Conservation (phyloP, 1,140 invertebrate genomes). For the Bilobella aurantiaca region DNA sequence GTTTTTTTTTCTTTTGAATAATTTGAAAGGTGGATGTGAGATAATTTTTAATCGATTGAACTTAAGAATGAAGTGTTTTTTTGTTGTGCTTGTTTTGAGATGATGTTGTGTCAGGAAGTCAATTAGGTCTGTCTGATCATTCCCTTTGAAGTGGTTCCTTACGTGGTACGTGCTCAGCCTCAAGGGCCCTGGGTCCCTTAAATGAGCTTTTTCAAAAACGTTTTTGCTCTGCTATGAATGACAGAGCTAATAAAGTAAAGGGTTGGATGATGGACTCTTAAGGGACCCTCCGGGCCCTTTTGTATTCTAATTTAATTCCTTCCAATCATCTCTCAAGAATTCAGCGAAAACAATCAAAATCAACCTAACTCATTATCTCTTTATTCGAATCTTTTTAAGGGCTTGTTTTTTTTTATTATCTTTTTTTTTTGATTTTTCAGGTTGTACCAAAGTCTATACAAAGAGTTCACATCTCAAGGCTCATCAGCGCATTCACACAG, state of each 20-base stretch:
- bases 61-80: not conserved
- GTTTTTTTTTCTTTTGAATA: not conserved
- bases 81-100: not conserved
- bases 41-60: not conserved
- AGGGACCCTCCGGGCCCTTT: not conserved
- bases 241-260: conserved; percentile 20
- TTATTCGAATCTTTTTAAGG: not conserved
- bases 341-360: not conserved
- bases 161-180: not conserved
- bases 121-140: not conserved
- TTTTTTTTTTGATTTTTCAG: conserved; percentile 44
- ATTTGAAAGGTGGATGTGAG: conserved; percentile 23
- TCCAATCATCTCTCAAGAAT: not conserved
- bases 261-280: conserved; percentile 8
- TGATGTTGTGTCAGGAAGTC: conserved; percentile 2
- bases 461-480: conserved; percentile 98
- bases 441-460: conserved; percentile 95
- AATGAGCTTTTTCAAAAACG: not conserved
- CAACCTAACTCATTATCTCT: not conserved
- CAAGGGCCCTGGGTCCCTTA: not conserved
- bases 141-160: not conserved
- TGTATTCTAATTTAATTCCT: not conserved
- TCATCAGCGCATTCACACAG: conserved; percentile 95
- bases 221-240: conserved; percentile 1
- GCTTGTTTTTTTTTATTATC: not conserved